These are phyloP conservation scores for Drosophila emarginata DNA, from an alignment of 2,888 invertebrate genomes.

Conservation along the genomic window DNA sequence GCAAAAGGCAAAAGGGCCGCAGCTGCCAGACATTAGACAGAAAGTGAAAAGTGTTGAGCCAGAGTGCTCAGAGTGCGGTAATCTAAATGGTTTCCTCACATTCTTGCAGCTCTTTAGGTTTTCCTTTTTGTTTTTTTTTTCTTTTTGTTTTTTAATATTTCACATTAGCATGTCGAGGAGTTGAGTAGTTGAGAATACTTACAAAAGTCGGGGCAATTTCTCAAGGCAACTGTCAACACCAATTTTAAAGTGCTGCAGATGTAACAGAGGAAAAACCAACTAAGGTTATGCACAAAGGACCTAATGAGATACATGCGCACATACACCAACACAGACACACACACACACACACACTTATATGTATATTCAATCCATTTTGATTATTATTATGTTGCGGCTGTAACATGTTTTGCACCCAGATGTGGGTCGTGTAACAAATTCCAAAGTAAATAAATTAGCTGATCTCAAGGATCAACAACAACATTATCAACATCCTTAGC, in stretches of 20 bases:
- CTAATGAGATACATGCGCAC: constrained; percentile 32
- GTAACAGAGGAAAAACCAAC: constrained; percentile 32
- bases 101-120: constrained; percentile 43
- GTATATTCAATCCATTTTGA: constrained; percentile 27
- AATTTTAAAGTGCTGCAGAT: constrained; percentile 73
- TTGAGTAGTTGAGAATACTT: constrained; percentile 31
- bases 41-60: constrained; percentile 46
- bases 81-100: constrained; percentile 55
- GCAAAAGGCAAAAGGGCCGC: constrained; percentile 21
- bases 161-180: constrained; percentile 53
- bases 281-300: constrained; percentile 21
- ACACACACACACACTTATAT: constrained; percentile 11
- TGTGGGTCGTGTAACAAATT: constrained; percentile 44
- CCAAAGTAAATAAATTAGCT: constrained; percentile 69
- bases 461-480: constrained; percentile 26
- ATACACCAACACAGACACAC: neutral
- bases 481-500: constrained; percentile 4
- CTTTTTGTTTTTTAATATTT: constrained; percentile 56
- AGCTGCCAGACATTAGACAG: constrained; percentile 31
- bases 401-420: constrained; percentile 36
- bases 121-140: constrained; percentile 40
- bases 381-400: constrained; percentile 9
- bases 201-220: constrained; percentile 70
- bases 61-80: constrained; percentile 53
- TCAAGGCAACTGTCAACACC: constrained; percentile 80